Evolutionary conservation across 2,797 vertebrate genomes (phyloP).

Genomic region (Falco rusticolus): DNA sequence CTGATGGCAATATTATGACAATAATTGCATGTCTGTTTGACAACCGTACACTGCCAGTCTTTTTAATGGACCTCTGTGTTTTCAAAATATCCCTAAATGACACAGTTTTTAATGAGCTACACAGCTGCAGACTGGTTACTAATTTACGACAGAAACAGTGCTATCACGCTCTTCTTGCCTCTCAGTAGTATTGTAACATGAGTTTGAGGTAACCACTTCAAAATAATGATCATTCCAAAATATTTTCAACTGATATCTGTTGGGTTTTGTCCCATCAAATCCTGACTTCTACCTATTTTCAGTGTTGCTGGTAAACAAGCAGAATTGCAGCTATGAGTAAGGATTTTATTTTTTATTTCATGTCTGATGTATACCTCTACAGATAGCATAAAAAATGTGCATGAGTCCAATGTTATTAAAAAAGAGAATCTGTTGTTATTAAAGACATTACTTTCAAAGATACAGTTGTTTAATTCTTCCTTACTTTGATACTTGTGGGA

Average conservation of each 20-base stretch:
- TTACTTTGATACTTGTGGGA: not conserved
- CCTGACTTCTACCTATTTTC: not conserved
- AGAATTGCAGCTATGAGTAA: not conserved
- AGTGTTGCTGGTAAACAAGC: not conserved
- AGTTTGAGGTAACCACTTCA: conserved; percentile 1
- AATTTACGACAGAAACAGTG: not conserved
- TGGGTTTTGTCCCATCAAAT: not conserved
- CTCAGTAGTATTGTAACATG: not conserved
- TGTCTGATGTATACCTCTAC: not conserved
- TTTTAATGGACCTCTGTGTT: conserved; percentile 68
- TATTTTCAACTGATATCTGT: not conserved
- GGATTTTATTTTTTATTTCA: conserved; percentile 1
- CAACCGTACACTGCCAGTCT: conserved; percentile 37
- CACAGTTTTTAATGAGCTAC: conserved; percentile 62
- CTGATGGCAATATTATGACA: conserved; percentile 65
- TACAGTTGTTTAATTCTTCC: not conserved
- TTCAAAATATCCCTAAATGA: conserved; percentile 69
- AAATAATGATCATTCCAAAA: not conserved
- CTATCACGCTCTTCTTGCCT: not conserved
- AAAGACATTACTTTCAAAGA: not conserved
- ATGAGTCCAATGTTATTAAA: not conserved
- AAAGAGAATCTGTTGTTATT: not conserved
- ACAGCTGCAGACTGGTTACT: conserved; percentile 65
- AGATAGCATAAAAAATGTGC: not conserved
- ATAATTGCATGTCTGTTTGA: conserved; percentile 62